phyloP scores from a whole-genome alignment of 1,140 invertebrate genomes.

The Drosophila parabipectinata region DNA sequence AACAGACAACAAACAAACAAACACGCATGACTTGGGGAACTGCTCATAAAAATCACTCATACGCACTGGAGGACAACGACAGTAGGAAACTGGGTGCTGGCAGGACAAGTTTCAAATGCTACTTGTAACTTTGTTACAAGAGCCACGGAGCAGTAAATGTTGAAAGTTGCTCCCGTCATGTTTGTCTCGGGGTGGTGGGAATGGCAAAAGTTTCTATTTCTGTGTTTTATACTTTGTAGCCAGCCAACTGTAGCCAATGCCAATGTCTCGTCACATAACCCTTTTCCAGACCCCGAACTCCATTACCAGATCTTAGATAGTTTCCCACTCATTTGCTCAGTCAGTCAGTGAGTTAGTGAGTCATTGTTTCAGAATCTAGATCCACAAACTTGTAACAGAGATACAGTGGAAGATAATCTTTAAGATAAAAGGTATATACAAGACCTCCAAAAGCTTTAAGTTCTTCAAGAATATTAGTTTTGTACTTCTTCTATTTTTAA shows the following conservation, averaged over 20 bases:
- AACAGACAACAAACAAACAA: conserved; percentile 42
- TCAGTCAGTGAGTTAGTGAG: conserved; percentile 25
- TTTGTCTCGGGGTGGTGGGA: conserved; percentile 31
- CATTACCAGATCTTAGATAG: neutral
- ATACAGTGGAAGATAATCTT: conserved; percentile 7
- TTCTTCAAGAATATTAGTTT: too few relatives aligned
- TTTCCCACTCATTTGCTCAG: conserved; percentile 44
- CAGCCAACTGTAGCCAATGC: conserved; percentile 47
- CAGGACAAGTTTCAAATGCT: conserved; percentile 77
- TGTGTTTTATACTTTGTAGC: conserved; percentile 46
- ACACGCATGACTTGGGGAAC: conserved; percentile 37
- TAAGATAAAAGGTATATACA: neutral
- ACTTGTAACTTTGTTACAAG: conserved; percentile 75
- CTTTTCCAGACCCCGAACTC: neutral
- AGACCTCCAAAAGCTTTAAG: too few relatives aligned
- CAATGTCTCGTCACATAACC: conserved; percentile 39
- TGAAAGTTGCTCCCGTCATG: conserved; percentile 52
- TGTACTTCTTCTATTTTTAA: neutral
- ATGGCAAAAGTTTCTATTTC: conserved; percentile 57
- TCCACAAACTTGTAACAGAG: conserved; percentile 35
- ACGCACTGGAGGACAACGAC: conserved; percentile 52
- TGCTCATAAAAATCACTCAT: conserved; percentile 77
- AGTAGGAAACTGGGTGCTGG: conserved; percentile 39
- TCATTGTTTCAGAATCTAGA: conserved; percentile 30
- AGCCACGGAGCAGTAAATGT: conserved; percentile 55